Base-by-base conservation (phyloP, 2,888 invertebrate genomes). In the Drosophila parthenogenetica region DNA sequence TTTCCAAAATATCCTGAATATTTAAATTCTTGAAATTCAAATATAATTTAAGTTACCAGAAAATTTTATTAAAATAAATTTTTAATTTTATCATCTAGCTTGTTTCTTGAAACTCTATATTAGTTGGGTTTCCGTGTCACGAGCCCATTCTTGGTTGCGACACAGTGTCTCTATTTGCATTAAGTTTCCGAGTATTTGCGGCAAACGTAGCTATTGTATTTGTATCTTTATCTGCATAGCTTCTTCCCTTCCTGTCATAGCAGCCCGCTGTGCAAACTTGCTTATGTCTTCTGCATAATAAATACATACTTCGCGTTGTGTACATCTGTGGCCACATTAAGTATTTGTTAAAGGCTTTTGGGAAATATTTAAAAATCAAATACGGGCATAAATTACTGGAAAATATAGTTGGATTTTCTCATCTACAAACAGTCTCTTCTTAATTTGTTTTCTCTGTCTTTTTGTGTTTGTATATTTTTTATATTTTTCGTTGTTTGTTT, bases 351-450 rank as follows among this genome's bases (percentile, higher is more conserved):
- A 58, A 70, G 68, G 63, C 81, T 66, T 65, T 80, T 73, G 37
- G 10, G 22, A 78, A 85, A 90, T 82, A 82, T 90, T 90, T 87
- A 32, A 39, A 50, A 71, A 51, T 40, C 77, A 90, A 89, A 87
- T 85, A 90, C 68, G 49, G 80, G 32, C 67, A 78, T 81, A 81
- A 84, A 69, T 75, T 64, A 64, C 69, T 54, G 14, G 48, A 61
- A 29, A 73, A 66, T 51, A 55, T 22, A 50, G 49, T 57, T 35
- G 45, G 10, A 50, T 37, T 53, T 25, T 29, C 16, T 40, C 16
- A 39, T 25, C 13, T 53, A 22, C 37, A 32, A 51, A 49, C 37
- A 37, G n/a, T 22, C 19, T 10, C 42, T 35, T 55, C 53, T 25
- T 40, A 8, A 35, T 35, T 35, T 35, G 35, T 35, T 53, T 22